Conservation (phyloP, 1,140 invertebrate species). For the Trichonephila clavipes region DNA sequence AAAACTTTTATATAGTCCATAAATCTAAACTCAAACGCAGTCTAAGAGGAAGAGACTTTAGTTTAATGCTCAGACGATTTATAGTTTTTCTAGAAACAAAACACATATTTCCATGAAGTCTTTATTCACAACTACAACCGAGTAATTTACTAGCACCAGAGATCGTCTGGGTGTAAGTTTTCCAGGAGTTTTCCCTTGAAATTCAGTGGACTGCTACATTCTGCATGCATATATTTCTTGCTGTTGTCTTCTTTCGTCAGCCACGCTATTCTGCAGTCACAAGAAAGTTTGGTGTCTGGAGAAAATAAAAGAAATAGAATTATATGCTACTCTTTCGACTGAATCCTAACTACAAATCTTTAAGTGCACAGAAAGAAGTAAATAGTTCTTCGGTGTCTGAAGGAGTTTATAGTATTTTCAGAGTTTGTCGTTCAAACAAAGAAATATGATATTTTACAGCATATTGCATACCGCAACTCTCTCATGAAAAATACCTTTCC, state of each 20-base stretch:
- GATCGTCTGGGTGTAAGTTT: not conserved
- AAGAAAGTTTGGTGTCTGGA: slow-evolving; percentile 24
- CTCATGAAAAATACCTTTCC: too few relatives aligned
- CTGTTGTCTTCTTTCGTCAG: slow-evolving; percentile 33
- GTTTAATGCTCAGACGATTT: not conserved
- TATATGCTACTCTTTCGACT: too few relatives aligned
- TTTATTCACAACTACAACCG: not conserved
- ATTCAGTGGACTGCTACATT: not conserved
- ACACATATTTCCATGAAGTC: not conserved
- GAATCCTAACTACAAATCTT: too few relatives aligned
- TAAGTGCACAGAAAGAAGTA: too few relatives aligned
- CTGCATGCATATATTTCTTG: slow-evolving; percentile 50
- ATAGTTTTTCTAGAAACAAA: not conserved
- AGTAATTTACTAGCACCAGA: not conserved
- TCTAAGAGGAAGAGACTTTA: too few relatives aligned
- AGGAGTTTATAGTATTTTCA: too few relatives aligned
- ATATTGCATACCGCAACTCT: too few relatives aligned
- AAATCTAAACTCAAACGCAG: too few relatives aligned
- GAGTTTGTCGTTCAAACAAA: too few relatives aligned
- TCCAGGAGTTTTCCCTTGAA: not conserved
- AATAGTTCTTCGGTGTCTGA: too few relatives aligned
- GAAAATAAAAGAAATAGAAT: not conserved
- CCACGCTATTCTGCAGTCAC: slow-evolving; percentile 51
- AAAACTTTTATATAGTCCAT: too few relatives aligned
- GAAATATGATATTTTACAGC: too few relatives aligned